Conservation (phyloP, 2,113 vertebrate species). For the Arvicanthis niloticus region DNA sequence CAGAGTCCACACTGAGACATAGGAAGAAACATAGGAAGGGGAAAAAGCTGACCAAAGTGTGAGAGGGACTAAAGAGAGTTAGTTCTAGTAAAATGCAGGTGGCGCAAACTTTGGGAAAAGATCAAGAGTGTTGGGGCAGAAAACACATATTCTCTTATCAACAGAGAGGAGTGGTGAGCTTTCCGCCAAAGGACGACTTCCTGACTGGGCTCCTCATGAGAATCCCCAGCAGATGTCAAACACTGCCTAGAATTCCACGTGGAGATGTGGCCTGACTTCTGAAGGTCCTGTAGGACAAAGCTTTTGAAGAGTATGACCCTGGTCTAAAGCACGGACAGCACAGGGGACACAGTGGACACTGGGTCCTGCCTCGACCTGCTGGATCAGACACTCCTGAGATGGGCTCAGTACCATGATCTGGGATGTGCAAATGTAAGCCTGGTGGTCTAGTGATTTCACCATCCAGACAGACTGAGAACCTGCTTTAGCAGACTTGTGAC, state of each 20-base stretch:
- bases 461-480: neutral
- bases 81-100: neutral
- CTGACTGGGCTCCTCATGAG: neutral
- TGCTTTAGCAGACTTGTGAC: neutral
- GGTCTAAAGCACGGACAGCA: neutral
- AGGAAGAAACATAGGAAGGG: neutral
- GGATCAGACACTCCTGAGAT: neutral
- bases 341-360: neutral
- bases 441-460: neutral
- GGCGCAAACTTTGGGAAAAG: neutral
- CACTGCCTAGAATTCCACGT: neutral
- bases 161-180: neutral
- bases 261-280: neutral
- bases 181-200: neutral
- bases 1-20: neutral
- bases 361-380: neutral
- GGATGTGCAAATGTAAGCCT: neutral
- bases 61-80: neutral
- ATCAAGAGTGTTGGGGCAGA: neutral
- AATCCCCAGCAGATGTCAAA: neutral
- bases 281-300: neutral
- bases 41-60: neutral
- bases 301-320: neutral
- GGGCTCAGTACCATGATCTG: neutral
- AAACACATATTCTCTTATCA: slow-evolving; percentile 6